Percentiles rank a stretch among this genome's conserved stretches.
phyloP scores from a whole-genome alignment of 2,888 invertebrate species.

The Lissonota sp. region DNA sequence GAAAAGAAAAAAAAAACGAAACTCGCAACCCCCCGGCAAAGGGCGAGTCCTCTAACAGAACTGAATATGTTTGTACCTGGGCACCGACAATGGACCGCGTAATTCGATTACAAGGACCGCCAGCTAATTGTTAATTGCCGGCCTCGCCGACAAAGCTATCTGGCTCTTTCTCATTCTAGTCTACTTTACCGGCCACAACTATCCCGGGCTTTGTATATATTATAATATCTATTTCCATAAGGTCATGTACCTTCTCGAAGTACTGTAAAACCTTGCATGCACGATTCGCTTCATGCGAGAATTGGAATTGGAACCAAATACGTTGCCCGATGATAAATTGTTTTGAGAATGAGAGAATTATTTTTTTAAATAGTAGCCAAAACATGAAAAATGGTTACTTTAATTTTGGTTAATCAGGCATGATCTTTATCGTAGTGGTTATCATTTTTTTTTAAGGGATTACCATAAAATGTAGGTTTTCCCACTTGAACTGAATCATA shows the following conservation, averaged over 20 bases:
- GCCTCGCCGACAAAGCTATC: constrained; percentile 69
- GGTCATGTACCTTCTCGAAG: background rate
- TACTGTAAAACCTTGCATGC: no score
- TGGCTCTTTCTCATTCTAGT: constrained; percentile 54
- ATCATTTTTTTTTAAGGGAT: no score
- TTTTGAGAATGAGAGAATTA: no score
- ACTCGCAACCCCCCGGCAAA: constrained; percentile 58
- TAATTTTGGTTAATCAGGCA: no score
- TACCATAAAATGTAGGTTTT: no score
- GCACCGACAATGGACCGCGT: constrained; percentile 82
- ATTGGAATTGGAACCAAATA: no score
- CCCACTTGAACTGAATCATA: no score
- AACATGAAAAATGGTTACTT: no score
- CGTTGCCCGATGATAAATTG: no score
- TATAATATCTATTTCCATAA: background rate
- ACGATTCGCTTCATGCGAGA: no score
- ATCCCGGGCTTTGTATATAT: constrained; percentile 16
- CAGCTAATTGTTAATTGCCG: constrained; percentile 84
- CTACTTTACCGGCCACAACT: constrained; percentile 1
- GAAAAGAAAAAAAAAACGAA: constrained; percentile 59
- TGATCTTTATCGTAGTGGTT: no score
- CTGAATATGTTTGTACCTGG: constrained; percentile 83
- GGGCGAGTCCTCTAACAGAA: constrained; percentile 74
- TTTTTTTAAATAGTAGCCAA: no score
- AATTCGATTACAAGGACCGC: constrained; percentile 84